A percentile compares a stretch with the other conserved stretches of the same genome.
Evolutionary conservation across 2,888 invertebrate species (phyloP).

Genomic region (Eucriotettix oculatus): DNA sequence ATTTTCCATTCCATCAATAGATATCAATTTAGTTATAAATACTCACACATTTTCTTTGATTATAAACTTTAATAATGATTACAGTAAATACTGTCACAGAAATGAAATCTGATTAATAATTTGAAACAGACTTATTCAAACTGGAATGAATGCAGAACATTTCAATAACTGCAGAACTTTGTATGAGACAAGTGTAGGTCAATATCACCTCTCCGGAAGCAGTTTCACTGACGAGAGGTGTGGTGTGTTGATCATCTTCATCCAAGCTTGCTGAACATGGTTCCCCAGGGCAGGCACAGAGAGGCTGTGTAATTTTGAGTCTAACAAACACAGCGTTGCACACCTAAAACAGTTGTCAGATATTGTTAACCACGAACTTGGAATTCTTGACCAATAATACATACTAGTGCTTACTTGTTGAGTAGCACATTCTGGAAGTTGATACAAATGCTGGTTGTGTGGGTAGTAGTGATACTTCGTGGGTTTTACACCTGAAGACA

Average conservation of each 20-base stretch:
- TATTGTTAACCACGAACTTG: neutral
- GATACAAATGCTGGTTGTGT: constrained; percentile 82
- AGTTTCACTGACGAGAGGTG: constrained; percentile 54
- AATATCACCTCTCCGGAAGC: neutral
- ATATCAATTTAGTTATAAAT: too few relatives aligned
- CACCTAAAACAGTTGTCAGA: constrained; percentile 39
- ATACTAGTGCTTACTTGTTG: constrained; percentile 47
- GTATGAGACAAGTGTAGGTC: too few relatives aligned
- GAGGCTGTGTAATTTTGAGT: constrained; percentile 79
- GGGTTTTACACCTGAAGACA: constrained; percentile 46
- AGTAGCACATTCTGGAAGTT: constrained; percentile 84
- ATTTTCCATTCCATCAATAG: too few relatives aligned
- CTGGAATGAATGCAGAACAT: too few relatives aligned
- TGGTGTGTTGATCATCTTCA: constrained; percentile 82
- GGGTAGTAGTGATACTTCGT: constrained; percentile 90
- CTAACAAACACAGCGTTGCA: constrained; percentile 88
- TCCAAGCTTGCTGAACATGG: constrained; percentile 82
- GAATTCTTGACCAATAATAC: neutral
- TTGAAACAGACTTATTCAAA: too few relatives aligned
- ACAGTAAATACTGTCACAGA: too few relatives aligned
- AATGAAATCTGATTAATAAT: too few relatives aligned
- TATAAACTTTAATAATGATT: too few relatives aligned
- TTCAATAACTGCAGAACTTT: too few relatives aligned
- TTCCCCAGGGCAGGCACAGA: constrained; percentile 82
- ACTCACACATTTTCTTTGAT: too few relatives aligned